Evolutionary conservation across 2,113 vertebrate genomes (phyloP).

Genomic region (Nycticorax nycticorax): DNA sequence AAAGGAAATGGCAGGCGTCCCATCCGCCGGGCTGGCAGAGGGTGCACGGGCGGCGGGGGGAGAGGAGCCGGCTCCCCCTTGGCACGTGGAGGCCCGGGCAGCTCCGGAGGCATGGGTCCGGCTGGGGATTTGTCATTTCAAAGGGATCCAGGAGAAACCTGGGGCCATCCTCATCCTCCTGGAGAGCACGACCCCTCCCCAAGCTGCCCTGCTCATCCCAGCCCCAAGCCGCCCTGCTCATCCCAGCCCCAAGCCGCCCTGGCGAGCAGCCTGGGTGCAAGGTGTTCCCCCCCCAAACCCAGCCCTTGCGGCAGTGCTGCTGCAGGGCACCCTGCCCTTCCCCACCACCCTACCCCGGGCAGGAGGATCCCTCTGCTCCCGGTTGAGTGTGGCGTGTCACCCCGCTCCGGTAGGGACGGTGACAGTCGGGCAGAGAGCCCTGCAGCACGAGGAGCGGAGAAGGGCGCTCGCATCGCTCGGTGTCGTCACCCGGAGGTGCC

Average conservation of each 20-base stretch:
- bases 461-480: neutral
- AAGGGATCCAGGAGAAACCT: neutral
- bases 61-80: neutral
- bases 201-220: no score
- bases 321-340: neutral
- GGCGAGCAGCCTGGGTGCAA: accelerated
- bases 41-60: neutral
- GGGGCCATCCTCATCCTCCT: neutral
- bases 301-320: neutral
- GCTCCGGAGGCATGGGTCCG: no score
- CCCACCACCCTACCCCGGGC: accelerated
- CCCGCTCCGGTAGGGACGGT: accelerated
- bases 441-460: accelerated
- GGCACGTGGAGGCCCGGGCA: neutral
- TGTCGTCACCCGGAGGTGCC: neutral
- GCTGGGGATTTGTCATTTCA: neutral
- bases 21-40: neutral
- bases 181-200: neutral
- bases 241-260: neutral
- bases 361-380: neutral
- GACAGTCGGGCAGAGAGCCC: neutral
- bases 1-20: neutral
- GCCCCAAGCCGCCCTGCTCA: neutral
- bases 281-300: accelerated
- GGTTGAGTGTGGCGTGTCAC: accelerated